These are phyloP conservation scores for Petrophora chlorosata DNA, from an alignment of 2,888 invertebrate genomes.

Conservation along the genomic window DNA sequence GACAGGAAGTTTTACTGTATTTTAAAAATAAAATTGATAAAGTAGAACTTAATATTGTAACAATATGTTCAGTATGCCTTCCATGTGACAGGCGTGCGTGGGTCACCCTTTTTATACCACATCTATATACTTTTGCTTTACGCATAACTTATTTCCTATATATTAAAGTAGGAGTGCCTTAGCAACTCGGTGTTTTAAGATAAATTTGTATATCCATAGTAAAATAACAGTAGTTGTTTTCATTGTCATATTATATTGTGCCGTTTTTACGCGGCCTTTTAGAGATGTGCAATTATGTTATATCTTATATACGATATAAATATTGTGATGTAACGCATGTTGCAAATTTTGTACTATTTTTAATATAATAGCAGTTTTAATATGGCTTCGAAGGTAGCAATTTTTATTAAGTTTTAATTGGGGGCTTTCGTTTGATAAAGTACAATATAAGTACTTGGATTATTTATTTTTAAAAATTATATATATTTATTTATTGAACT, in stretches of 20 bases:
- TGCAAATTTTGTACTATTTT: constrained; percentile 54
- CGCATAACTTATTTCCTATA: constrained; percentile 67
- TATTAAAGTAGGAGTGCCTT: constrained; percentile 80
- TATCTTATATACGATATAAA: constrained; percentile 38
- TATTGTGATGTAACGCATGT: constrained; percentile 39
- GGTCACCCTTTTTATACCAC: too few species aligned
- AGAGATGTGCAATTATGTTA: constrained; percentile 40
- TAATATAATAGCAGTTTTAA: constrained; percentile 51
- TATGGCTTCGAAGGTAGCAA: constrained; percentile 45
- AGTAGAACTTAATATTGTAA: too few species aligned
- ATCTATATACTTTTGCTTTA: constrained; percentile 59
- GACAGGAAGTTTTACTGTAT: too few species aligned
- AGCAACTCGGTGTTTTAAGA: constrained; percentile 79
- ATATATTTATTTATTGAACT: constrained; percentile 57
- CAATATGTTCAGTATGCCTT: too few species aligned
- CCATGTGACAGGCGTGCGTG: too few species aligned
- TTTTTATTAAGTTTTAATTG: constrained; percentile 46
- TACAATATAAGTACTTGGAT: constrained; percentile 49
- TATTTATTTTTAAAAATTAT: constrained; percentile 43
- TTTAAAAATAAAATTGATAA: too few species aligned
- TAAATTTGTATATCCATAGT: constrained; percentile 58
- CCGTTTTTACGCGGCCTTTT: constrained; percentile 39
- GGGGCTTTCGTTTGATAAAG: constrained; percentile 39
- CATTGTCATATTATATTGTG: constrained; percentile 41
- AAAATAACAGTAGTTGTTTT: constrained; percentile 36